These are phyloP conservation scores for Adelphocoris suturalis DNA, from an alignment of 2,888 invertebrate genomes.

Conservation along the genomic window DNA sequence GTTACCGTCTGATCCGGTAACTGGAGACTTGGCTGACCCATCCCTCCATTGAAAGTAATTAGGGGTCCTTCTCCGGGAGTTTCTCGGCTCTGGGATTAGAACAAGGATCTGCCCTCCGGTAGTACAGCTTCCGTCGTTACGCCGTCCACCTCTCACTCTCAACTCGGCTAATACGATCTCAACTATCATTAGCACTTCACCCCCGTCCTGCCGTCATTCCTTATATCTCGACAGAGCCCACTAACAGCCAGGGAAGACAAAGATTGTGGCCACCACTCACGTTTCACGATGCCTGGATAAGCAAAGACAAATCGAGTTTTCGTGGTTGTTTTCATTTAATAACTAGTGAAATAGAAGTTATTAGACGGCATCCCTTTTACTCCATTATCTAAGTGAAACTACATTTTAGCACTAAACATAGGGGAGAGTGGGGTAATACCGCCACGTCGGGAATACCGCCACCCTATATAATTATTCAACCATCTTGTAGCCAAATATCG, in stretches of 20 bases:
- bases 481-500: too few relatives aligned
- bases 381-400: too few relatives aligned
- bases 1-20: not conserved
- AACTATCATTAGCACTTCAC: constrained; percentile 7
- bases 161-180: not conserved
- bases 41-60: not conserved
- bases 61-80: not conserved
- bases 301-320: not conserved
- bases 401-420: too few relatives aligned
- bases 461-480: too few relatives aligned
- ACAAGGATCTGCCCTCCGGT: constrained; percentile 10
- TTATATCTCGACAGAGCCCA: not conserved
- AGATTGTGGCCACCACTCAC: constrained; percentile 1
- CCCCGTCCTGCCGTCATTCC: not conserved
- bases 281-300: not conserved
- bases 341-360: too few relatives aligned
- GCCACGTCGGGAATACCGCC: too few relatives aligned
- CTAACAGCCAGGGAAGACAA: not conserved
- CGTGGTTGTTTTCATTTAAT: too few relatives aligned
- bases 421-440: too few relatives aligned
- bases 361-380: too few relatives aligned
- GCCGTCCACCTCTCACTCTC: not conserved
- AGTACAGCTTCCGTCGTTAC: not conserved
- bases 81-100: not conserved
- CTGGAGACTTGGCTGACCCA: not conserved